Evolutionary conservation across 92 coral and sea anemone genomes (phyloP).

Genomic region (Heteractis magnifica): DNA sequence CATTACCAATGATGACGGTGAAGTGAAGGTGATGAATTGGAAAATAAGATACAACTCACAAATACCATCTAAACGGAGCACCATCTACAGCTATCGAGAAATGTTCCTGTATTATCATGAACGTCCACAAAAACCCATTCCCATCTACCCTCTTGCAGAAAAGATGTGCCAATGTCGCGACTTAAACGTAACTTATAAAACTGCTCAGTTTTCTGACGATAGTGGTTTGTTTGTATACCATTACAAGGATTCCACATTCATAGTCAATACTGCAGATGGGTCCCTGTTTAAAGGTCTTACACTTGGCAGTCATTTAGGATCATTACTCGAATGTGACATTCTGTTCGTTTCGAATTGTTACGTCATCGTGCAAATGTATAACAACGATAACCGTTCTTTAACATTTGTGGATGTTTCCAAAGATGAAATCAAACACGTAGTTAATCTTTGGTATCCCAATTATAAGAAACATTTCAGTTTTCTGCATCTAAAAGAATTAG

Average conservation of each 20-base stretch:
- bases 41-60: background rate
- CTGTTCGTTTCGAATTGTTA: background rate
- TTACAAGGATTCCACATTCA: background rate
- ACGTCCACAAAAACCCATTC: background rate
- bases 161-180: background rate
- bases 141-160: background rate
- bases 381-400: too few relatives aligned
- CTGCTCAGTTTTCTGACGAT: constrained; percentile 23
- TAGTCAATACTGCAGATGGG: background rate
- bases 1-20: background rate
- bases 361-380: too few relatives aligned
- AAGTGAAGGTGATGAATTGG: constrained; percentile 1
- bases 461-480: too few relatives aligned
- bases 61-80: too few relatives aligned
- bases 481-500: too few relatives aligned
- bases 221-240: background rate
- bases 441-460: too few relatives aligned
- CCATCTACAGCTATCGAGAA: background rate
- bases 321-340: background rate
- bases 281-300: background rate
- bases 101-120: background rate
- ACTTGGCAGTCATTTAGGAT: background rate
- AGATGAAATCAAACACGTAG: too few relatives aligned
- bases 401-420: too few relatives aligned
- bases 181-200: too few relatives aligned